Percentiles rank a stretch among this genome's conserved stretches.
Evolutionary conservation across 2,113 vertebrate genomes (phyloP).

Genomic region (Crotophaga sulcirostris): DNA sequence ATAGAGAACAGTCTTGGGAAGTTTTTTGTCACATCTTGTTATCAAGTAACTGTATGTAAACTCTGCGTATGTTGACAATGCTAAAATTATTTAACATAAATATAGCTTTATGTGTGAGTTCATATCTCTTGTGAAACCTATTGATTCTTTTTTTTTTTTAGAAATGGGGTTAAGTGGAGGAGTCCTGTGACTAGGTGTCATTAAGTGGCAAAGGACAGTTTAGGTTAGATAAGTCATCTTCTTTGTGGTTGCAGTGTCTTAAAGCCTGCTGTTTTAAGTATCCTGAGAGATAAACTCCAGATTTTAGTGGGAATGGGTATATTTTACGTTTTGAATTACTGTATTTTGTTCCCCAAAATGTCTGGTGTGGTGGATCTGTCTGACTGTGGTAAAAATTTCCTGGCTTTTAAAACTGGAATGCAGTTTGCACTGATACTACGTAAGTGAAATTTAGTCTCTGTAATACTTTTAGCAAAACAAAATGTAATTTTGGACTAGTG

Average conservation of each 20-base stretch:
- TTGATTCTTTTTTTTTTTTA: neutral
- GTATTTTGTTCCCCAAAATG: neutral
- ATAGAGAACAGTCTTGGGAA: neutral
- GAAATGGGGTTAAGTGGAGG: neutral
- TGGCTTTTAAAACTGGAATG: neutral
- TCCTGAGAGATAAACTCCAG: neutral
- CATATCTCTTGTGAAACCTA: accelerated
- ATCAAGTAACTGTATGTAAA: neutral
- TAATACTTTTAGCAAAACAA: neutral
- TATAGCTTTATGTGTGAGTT: neutral
- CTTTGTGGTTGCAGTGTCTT: neutral
- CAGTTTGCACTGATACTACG: neutral
- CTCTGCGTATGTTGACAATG: neutral
- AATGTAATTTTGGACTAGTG: neutral
- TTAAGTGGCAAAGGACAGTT: neutral
- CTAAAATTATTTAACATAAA: neutral
- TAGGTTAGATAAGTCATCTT: neutral
- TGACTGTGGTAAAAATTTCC: neutral
- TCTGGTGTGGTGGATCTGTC: neutral
- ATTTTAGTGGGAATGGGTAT: neutral
- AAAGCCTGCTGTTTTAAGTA: neutral
- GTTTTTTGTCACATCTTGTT: neutral
- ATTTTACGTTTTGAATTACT: neutral
- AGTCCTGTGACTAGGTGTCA: neutral
- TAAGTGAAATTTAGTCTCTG: neutral